Evolutionary conservation across 2,888 invertebrate genomes (phyloP), one percentile per base, ranked within the genome.

Genomic region (Cryptosula pallasiana): DNA sequence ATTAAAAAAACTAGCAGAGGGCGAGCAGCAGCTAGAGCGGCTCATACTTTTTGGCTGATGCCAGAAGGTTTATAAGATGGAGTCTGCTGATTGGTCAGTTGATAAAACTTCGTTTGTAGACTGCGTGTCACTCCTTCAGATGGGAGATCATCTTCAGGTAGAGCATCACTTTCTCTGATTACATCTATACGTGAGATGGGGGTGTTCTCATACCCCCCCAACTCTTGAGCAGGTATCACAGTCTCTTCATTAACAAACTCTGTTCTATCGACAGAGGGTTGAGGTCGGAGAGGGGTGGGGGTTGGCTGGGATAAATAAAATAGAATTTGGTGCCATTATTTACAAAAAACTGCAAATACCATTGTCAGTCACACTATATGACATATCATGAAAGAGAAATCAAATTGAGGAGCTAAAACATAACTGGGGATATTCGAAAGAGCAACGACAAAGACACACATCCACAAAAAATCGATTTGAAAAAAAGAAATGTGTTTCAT

Each of bases 21-120:
- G n/a, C n/a, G n/a, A n/a, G n/a, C 45, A 20, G 20, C 20, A 13
- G 45, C 20, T 45, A 20, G 55, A 55, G 25, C 23, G 5, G 23
- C 55, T 55, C 55, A 55, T 55, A 55, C 55, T 55, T 55, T 55
- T 3, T 16, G 9, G 55, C 55, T 55, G 69, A 69, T 35, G 69
- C 69, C 69, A n/a, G 69, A 69, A 3, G 69, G 69, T n/a, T 3
- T 27, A n/a, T 69, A 69, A 3, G 32, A 32, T n/a, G 32, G 3
- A 5, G 32, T 69, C 29, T 69, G 34, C 25, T 69, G 13, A 69
- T 32, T 69, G n/a, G 32, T 32, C 20, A 69, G 13, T n/a, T 32
- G n/a, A 32, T 69, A n/a, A n/a, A n/a, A 69, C 20, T 35, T 23
- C 5, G 69, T 27, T 27, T 34, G 69, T 69, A 16, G 13, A n/a